Base-by-base conservation (phyloP, 2,797 vertebrate genomes). In the Lacerta bilineata region DNA sequence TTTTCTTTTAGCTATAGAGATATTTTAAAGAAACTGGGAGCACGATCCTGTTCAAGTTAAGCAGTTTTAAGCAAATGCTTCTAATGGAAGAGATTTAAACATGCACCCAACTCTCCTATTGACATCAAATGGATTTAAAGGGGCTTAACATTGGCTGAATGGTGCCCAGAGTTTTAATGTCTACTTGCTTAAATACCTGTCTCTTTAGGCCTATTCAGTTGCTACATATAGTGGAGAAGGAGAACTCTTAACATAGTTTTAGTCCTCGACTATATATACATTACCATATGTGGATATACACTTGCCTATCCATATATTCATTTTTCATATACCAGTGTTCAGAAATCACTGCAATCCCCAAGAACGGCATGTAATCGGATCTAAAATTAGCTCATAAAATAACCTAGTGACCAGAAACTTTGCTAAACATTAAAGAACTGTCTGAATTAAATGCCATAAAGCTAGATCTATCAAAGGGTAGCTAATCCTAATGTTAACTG, bases 381-480 rank as follows among this genome's bases (percentile, higher is more conserved):
- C 41, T 76, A 43, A 77, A 77, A 68, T 68, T 29, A 86, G 29
- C 59, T 5, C 84, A 78, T 33, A 43, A 43, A 68, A 66, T 68
- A 85, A 85, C 29, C 39, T 27, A 43, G 18, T 8, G 43, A 33
- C 18, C 64, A 33, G 29, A 85, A 64, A 80, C 33, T 61, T 61
- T 80, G 33, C 25, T 66, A 68, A 82, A 82, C 13, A 25, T 43
- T 80, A 80, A 80, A 80, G 20, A 39, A 80, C 33, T 80, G 33
- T 61, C 55, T 39, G 27, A 39, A 80, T 80, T 80, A n/a, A 80
- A 80, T 39, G 36, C 33, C 25, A 64, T 10, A 64, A 64, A 64
- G 61, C 61, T 64, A 64, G 61, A 64, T 18, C 17, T 64, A 64
- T 64, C 61, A 36, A 80, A 80, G 59, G 78, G 50, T 61, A 80